Percentiles rank a stretch among this genome's conserved stretches.
phyloP scores from a whole-genome alignment of 2,113 vertebrate species.

The Atherinomorus stipes region DNA sequence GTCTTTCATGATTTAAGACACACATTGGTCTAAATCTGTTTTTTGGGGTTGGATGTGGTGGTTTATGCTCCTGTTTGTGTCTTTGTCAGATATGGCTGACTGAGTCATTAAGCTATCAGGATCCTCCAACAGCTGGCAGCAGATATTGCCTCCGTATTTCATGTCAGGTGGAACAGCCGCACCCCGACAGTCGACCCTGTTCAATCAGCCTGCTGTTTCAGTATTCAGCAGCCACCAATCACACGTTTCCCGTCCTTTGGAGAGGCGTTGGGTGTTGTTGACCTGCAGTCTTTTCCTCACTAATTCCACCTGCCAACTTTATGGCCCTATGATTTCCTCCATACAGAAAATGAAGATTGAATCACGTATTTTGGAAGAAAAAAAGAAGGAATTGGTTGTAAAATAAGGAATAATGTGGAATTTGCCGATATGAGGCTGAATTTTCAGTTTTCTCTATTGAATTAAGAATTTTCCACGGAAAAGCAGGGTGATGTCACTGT shows the following conservation, averaged over 20 bases:
- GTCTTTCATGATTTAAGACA: too few species aligned
- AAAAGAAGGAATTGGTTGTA: too few species aligned
- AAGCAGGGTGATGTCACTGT: too few species aligned
- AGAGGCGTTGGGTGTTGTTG: background rate
- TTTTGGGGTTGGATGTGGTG: background rate
- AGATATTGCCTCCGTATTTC: conserved; percentile 73
- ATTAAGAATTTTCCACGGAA: too few species aligned
- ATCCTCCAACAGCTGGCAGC: conserved; percentile 59
- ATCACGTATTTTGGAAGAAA: too few species aligned
- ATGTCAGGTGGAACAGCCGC: conserved; percentile 36
- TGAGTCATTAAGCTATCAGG: conserved; percentile 65
- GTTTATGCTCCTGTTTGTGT: conserved; percentile 17
- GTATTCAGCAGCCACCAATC: conserved; percentile 52
- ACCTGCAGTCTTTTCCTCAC: background rate
- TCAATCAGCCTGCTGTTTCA: conserved; percentile 55
- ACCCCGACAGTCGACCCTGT: background rate
- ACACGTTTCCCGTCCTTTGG: conserved; percentile 48
- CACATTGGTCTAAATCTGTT: too few species aligned
- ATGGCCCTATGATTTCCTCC: too few species aligned
- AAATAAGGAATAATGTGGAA: too few species aligned
- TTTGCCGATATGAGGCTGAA: too few species aligned
- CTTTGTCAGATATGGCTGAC: conserved; percentile 11
- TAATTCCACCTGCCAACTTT: background rate
- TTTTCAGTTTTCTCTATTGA: too few species aligned
- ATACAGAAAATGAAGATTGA: too few species aligned